Base-by-base conservation (phyloP, 2,797 vertebrate species). In the Bradypus variegatus region DNA sequence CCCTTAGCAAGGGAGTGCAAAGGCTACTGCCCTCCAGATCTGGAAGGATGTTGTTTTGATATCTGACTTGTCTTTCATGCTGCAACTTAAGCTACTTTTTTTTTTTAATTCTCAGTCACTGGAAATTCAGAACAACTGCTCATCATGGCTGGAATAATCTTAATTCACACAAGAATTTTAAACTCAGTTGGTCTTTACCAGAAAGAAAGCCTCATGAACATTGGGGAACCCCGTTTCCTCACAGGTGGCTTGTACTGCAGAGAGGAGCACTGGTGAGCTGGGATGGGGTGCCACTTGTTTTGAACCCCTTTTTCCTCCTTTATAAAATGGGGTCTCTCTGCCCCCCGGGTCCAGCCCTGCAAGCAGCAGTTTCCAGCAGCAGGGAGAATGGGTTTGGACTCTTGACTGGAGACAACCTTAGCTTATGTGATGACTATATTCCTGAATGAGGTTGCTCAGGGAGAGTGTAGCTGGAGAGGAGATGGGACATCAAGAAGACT, bases 331-430 rank as follows among this genome's bases (percentile, higher is more conserved):
- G 38, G 31, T 75, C 14, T 65, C 8, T 55, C 31, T 6, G 0
- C 27, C 4, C 38, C 3, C 0, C 0, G 2, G 33, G 25, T 38
- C 58, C 31, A 53, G 21, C 13, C 38, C 50, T 8, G 6, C 6
- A 27, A 38, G n/a, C 11, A 29, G 23, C 9, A 16, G 45, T 25
- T 55, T 33, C 16, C 27, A 36, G 86, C 86, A 29, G 23, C 67
- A 4, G 4, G 1, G 9, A 12, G 70, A 4, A 4, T 29, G 80
- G 83, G 21, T 48, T 79, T 72, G 36, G 38, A 70, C 45, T 79
- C 45, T 62, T n/a, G 53, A n/a, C n/a, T n/a, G n/a, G n/a, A n/a
- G n/a, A n/a, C n/a, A n/a, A n/a, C n/a, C n/a, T n/a, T n/a, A 55
- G 53, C 53, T 55, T 55, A 55, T 19, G 53, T 16, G 53, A 55